A percentile compares a stretch with the other conserved stretches of the same genome.
These are phyloP conservation scores for Ctena decussata DNA, from an alignment of 2,888 invertebrate species.

Conservation along the genomic window DNA sequence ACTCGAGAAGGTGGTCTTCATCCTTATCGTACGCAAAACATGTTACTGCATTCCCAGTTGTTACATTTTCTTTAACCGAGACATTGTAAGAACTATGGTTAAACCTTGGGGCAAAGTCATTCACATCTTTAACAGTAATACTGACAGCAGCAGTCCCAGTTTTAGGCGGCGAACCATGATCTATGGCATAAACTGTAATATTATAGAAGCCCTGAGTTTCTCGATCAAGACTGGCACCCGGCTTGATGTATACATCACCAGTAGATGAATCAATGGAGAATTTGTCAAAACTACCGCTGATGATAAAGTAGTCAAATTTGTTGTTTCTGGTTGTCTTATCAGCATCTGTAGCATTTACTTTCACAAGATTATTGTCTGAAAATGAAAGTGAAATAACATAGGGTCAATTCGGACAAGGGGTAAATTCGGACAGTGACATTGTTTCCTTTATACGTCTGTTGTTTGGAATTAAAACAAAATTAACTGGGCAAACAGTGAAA, in stretches of 20 bases:
- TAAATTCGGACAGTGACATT: too few relatives aligned
- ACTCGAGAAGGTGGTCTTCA: constrained; percentile 14
- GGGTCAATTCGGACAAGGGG: too few relatives aligned
- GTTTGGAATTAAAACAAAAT: too few relatives aligned
- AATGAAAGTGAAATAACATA: too few relatives aligned
- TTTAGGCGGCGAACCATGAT: constrained; percentile 67
- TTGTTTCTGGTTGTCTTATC: constrained; percentile 51
- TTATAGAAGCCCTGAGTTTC: constrained; percentile 54
- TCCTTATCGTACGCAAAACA: constrained; percentile 42
- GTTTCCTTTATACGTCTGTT: too few relatives aligned
- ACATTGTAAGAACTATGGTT: not conserved
- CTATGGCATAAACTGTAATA: constrained; percentile 72
- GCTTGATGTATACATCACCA: constrained; percentile 48
- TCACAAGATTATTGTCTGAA: constrained; percentile 21
- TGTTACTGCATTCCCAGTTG: not conserved
- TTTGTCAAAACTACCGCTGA: constrained; percentile 38
- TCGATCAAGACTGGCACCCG: constrained; percentile 41
- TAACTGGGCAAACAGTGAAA: too few relatives aligned
- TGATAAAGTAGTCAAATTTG: constrained; percentile 48
- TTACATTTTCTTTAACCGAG: constrained; percentile 23
- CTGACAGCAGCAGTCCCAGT: constrained; percentile 73
- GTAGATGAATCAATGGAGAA: constrained; percentile 44
- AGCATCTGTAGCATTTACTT: constrained; percentile 38
- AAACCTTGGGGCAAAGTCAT: constrained; percentile 76
- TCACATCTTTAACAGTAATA: constrained; percentile 74